A percentile compares a stretch with the other conserved stretches of the same genome.
These are phyloP conservation scores for Pollenia labialis DNA, from an alignment of 2,888 invertebrate genomes.

Conservation along the genomic window DNA sequence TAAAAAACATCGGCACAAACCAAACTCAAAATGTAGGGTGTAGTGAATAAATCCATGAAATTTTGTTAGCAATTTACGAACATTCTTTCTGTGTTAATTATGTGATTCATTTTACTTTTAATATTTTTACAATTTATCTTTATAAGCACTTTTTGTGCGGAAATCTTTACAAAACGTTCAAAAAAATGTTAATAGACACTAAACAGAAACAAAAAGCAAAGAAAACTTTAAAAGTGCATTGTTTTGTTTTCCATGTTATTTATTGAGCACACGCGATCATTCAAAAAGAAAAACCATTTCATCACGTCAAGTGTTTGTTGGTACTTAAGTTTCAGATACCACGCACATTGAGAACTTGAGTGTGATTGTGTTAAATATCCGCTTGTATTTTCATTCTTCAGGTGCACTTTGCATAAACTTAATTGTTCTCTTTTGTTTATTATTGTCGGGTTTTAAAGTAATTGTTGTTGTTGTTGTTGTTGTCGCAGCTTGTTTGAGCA, in stretches of 20 bases:
- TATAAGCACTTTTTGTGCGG: too few relatives aligned
- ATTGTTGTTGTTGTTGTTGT: not conserved
- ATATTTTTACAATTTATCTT: too few relatives aligned
- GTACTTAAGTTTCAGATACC: slow-evolving; percentile 2
- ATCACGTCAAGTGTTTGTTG: slow-evolving; percentile 10
- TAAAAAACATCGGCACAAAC: too few relatives aligned
- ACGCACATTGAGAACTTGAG: not conserved
- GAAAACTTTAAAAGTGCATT: not conserved
- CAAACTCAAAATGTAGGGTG: too few relatives aligned
- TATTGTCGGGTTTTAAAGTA: slow-evolving; percentile 9
- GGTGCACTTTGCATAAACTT: slow-evolving; percentile 52
- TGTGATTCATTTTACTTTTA: too few relatives aligned
- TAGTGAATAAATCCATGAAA: too few relatives aligned
- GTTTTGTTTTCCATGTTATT: not conserved
- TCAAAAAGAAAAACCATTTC: not conserved
- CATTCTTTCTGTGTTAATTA: too few relatives aligned
- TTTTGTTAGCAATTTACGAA: too few relatives aligned
- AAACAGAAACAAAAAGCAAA: not conserved
- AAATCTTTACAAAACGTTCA: not conserved
- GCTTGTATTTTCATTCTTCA: slow-evolving; percentile 10
- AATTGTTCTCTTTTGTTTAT: slow-evolving; percentile 25
- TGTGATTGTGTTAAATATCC: slow-evolving; percentile 36
- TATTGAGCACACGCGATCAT: slow-evolving; percentile 8
- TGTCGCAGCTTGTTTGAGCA: not conserved
- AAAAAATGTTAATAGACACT: slow-evolving; percentile 3